phyloP scores from a whole-genome alignment of 2,797 vertebrate genomes.

The Falco cherrug region DNA sequence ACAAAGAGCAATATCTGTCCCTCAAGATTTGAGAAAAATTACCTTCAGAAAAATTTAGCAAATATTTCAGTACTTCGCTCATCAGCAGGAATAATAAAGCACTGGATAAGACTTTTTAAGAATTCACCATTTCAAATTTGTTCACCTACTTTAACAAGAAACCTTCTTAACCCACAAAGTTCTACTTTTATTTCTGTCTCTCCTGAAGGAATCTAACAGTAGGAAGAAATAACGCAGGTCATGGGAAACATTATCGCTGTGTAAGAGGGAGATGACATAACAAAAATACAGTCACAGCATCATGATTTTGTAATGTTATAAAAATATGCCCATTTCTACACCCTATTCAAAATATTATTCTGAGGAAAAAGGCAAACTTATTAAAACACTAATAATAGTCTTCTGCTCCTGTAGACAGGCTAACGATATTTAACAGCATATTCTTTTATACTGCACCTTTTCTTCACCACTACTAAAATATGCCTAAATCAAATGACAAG shows the following conservation, averaged over 20 bases:
- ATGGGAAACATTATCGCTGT: neutral
- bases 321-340: neutral
- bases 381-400: neutral
- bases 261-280: neutral
- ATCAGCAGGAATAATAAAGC: neutral
- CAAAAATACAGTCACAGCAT: neutral
- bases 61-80: neutral
- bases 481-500: neutral
- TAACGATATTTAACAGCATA: neutral
- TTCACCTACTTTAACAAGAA: neutral
- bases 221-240: neutral
- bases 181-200: neutral
- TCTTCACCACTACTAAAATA: neutral
- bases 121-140: neutral
- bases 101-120: neutral
- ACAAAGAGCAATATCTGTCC: neutral
- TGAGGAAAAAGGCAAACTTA: neutral
- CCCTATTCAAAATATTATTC: constrained; percentile 8
- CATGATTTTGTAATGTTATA: neutral
- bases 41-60: neutral
- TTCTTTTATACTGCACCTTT: neutral
- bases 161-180: neutral
- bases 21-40: neutral
- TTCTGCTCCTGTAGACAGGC: neutral
- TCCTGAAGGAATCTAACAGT: neutral